Evolutionary conservation across 1,140 invertebrate genomes (phyloP), one percentile per base, ranked within the genome.

Genomic region (Polypedilum vanderplanki): DNA sequence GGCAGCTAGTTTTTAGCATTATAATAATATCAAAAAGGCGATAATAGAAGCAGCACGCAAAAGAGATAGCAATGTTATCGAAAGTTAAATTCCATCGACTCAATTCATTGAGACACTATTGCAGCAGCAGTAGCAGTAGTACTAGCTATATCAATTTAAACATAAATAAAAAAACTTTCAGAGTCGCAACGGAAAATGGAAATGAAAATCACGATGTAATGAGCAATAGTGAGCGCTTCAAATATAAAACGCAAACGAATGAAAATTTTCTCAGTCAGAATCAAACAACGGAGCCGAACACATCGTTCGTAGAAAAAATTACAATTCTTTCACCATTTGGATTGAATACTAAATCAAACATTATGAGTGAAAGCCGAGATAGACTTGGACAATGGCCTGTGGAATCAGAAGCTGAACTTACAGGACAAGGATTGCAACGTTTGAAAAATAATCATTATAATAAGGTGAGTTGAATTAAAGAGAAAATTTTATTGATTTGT

Each of bases 251-350:
- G 17, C 17, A 70, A 70, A 70, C 65, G 20, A 70, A 70, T 22
- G 65, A 70, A 70, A 70, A 70, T 70, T 70, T 70, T 20, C 65
- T 70, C 65, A 70, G 65, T 70, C 65, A 70, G 20, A 70, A 70
- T 20, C 20, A 20, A 0, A 70, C 65, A 10, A 18, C 9, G 3
- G 65, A 18, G 10, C 65, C 17, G 18, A 70, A 18, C 17, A 20
- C 65, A 70, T 70, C 65, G 18, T 9, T 22, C 18, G 20, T 70
- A 9, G 65, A 70, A 18, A 70, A 70, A 70, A 70, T 70, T 20
- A n/a, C 17, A 22, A 18, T 70, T 20, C 17, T 70, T 20, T 70
- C 65, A 18, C 18, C 65, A 20, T 1, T 9, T 10, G 17, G 8
- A 9, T 7, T 70, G 5, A 70, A 20, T 4, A 70, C 17, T 70